A percentile compares a stretch with the other conserved stretches of the same genome.
phyloP scores from a whole-genome alignment of 2,888 invertebrate species.

The Phoronis australis region DNA sequence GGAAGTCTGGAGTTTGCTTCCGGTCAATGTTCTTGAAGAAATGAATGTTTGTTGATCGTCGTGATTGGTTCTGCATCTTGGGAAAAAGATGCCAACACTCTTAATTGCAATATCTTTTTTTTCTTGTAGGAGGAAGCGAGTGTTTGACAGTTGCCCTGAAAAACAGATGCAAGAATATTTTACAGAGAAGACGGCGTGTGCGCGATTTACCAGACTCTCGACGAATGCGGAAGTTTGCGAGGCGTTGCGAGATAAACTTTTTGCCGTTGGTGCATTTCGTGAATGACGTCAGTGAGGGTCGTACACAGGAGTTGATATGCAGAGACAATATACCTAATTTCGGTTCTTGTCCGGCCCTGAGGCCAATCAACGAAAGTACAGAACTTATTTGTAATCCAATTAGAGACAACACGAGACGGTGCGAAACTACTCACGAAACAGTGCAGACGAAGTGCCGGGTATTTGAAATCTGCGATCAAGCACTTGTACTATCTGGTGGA shows the following conservation, averaged over 20 bases:
- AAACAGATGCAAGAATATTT: slow-evolving; percentile 54
- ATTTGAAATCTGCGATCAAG: slow-evolving; percentile 57
- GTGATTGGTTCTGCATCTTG: too few relatives aligned
- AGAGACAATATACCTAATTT: slow-evolving; percentile 43
- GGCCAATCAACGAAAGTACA: slow-evolving; percentile 49
- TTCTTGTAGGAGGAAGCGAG: slow-evolving; percentile 47
- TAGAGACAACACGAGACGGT: slow-evolving; percentile 53
- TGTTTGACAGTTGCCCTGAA: slow-evolving; percentile 54
- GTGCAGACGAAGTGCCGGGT: slow-evolving; percentile 52
- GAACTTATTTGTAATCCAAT: slow-evolving; percentile 53
- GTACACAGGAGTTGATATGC: slow-evolving; percentile 40
- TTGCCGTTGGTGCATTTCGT: slow-evolving; percentile 51
- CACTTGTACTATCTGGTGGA: slow-evolving; percentile 56
- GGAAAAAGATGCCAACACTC: too few relatives aligned
- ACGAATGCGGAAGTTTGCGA: slow-evolving; percentile 33
- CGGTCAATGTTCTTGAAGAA: too few relatives aligned
- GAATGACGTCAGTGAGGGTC: slow-evolving; percentile 13
- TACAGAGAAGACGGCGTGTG: too few relatives aligned
- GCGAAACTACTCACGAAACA: slow-evolving; percentile 50
- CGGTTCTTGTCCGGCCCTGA: slow-evolving; percentile 47
- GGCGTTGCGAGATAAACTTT: slow-evolving; percentile 56
- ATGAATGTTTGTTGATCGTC: too few relatives aligned
- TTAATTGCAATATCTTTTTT: slow-evolving; percentile 3
- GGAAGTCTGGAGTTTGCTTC: too few relatives aligned
- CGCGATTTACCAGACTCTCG: too few relatives aligned